Evolutionary conservation across 2,888 invertebrate genomes (phyloP).

Genomic region (Thecocarcelia acutangulata): DNA sequence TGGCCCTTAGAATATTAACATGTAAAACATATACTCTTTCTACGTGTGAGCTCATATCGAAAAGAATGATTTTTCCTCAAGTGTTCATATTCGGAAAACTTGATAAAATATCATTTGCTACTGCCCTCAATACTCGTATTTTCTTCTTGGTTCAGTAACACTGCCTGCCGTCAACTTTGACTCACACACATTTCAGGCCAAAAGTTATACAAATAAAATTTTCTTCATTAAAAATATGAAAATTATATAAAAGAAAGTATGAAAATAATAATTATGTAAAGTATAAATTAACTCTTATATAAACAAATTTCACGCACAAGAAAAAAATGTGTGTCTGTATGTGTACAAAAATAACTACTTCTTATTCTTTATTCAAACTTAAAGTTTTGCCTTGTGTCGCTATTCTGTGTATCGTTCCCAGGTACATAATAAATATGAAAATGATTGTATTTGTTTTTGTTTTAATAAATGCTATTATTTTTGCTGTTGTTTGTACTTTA

Average conservation of each 20-base stretch:
- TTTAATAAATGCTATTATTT: slow-evolving; percentile 23
- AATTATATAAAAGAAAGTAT: neutral
- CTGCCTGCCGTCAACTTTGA: too few species aligned
- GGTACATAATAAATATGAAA: slow-evolving; percentile 50
- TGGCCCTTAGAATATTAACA: too few species aligned
- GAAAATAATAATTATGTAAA: slow-evolving; percentile 27
- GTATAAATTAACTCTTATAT: slow-evolving; percentile 38
- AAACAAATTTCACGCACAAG: slow-evolving; percentile 15
- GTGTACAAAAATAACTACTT: slow-evolving; percentile 37
- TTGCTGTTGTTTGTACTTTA: slow-evolving; percentile 31
- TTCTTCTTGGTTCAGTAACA: too few species aligned
- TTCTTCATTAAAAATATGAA: neutral
- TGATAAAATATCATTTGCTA: too few species aligned
- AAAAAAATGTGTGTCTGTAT: neutral
- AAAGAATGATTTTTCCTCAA: too few species aligned
- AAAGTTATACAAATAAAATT: neutral
- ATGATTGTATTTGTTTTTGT: slow-evolving; percentile 50
- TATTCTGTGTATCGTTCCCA: slow-evolving; percentile 19
- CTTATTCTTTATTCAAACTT: slow-evolving; percentile 27
- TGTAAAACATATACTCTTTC: too few species aligned
- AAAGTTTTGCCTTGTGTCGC: neutral
- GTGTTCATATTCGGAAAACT: too few species aligned
- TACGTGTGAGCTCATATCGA: too few species aligned
- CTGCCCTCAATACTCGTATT: too few species aligned
- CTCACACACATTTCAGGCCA: too few species aligned